These are phyloP conservation scores for Choloepus hoffmanni DNA, from an alignment of 2,113 vertebrate species.

Conservation along the genomic window DNA sequence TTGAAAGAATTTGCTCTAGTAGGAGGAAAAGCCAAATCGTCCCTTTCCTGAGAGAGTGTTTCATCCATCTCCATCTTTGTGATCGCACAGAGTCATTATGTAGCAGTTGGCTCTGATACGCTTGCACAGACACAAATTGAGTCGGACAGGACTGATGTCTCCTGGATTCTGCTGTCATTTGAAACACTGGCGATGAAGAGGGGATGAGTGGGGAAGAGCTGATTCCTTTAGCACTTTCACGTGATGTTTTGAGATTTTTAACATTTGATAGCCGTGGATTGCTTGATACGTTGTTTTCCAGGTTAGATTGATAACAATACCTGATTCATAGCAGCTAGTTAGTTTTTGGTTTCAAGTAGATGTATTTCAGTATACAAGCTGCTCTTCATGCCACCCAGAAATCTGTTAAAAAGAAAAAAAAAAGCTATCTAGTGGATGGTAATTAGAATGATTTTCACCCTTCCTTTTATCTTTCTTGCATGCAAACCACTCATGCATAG, in stretches of 20 bases:
- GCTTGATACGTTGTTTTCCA: constrained; percentile 72
- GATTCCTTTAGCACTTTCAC: constrained; percentile 75
- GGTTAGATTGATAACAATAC: constrained; percentile 55
- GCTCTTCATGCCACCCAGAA: constrained; percentile 61
- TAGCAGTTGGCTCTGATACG: constrained; percentile 89
- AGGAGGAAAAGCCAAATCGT: constrained; percentile 62
- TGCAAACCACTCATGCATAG: constrained; percentile 26
- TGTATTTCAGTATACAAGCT: constrained; percentile 43
- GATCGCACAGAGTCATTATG: constrained; percentile 78
- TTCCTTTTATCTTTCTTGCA: constrained; percentile 67
- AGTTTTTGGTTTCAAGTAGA: constrained; percentile 62
- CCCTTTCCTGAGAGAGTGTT: constrained; percentile 70
- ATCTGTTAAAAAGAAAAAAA: constrained; percentile 55
- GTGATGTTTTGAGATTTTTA: constrained; percentile 73
- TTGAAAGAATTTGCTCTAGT: constrained; percentile 56
- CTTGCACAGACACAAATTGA: constrained; percentile 89
- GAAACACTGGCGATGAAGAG: constrained; percentile 83
- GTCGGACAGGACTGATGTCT: constrained; percentile 91
- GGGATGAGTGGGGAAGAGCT: not conserved
- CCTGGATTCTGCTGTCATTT: constrained; percentile 89
- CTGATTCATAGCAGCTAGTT: constrained; percentile 73
- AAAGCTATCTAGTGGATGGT: constrained; percentile 47
- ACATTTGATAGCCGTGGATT: constrained; percentile 70
- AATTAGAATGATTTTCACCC: constrained; percentile 70
- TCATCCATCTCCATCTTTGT: constrained; percentile 78